Evolutionary conservation across 2,888 invertebrate species (phyloP), one percentile per base, ranked within the genome.

Genomic region (Drosophila testacea): DNA sequence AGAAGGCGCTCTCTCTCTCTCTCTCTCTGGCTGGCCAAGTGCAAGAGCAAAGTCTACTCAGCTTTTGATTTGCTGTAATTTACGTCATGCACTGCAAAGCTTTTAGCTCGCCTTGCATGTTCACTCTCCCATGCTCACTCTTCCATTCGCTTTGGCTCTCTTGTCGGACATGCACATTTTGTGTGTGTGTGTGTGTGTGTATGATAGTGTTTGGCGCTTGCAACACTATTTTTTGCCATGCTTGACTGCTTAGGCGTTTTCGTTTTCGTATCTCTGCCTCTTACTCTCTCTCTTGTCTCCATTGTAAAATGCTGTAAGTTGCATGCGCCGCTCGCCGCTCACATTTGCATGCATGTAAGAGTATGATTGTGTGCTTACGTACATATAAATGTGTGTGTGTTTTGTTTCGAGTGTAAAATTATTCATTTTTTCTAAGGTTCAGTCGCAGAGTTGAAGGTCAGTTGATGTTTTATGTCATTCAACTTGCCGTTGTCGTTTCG

Each of bases 381-480:
- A 22, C 2, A 1, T 22, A 3, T 16, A 16, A 16, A 16, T 57
- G 38, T 59, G 44, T 63, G 56, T 72, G 57, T 69, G 60, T 46
- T 65, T 75, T 64, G 75, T 50, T 67, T 88, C 69, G 84, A 89
- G 81, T 86, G 87, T 90, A 85, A 91, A 91, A 91, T 91, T 89
- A 88, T 91, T 90, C 91, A 88, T 91, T 90, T 86, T 88, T 84
- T 91, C 90, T 90, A 91, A 91, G 91, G 92, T 92, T 92, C 92
- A 92, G 91, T 91, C 91, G 81, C 88, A 90, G 91, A 92, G 92
- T 92, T 92, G 92, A 92, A 92, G 92, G 92, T 92, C 92, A 92
- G 92, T 91, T 88, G 91, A 91, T 91, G 91, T 91, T 92, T 92
- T 92, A 92, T 92, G 92, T 92, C 92, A 92, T 92, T 92, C 92